Conservation (phyloP, 2,888 invertebrate genomes). For the Hydriomena furcata region DNA sequence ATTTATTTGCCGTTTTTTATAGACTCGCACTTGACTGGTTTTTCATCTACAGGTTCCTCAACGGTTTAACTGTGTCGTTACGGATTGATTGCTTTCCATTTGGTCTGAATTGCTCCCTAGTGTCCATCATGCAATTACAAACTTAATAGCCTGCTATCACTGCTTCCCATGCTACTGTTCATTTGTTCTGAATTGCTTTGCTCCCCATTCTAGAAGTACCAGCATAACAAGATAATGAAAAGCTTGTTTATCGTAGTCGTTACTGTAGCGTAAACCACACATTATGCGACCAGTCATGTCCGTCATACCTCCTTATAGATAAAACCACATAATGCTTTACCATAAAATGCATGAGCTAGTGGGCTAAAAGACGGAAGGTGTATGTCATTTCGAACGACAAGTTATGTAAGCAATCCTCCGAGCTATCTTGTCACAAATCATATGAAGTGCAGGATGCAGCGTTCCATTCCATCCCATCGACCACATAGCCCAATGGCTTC, state of each 20-base stretch:
- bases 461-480: slow-evolving; percentile 7
- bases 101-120: too few species aligned
- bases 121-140: neutral
- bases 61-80: too few species aligned
- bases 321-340: slow-evolving; percentile 15
- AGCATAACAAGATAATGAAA: neutral
- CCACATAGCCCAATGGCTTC: too few species aligned
- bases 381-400: slow-evolving; percentile 8
- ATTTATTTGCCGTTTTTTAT: too few species aligned
- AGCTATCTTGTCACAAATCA: slow-evolving; percentile 3
- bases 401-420: slow-evolving; percentile 5
- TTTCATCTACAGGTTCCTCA: too few species aligned
- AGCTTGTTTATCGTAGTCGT: slow-evolving; percentile 1
- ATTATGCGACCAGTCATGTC: slow-evolving; percentile 9
- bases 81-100: too few species aligned
- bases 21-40: too few species aligned
- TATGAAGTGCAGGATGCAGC: slow-evolving; percentile 2
- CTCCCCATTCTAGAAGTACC: too few species aligned
- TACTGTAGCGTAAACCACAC: slow-evolving; percentile 8
- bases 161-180: too few species aligned
- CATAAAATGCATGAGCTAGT: slow-evolving; percentile 11
- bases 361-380: slow-evolving; percentile 12
- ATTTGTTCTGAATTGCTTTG: too few species aligned
- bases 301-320: slow-evolving; percentile 14
- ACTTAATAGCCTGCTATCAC: neutral